A percentile compares a stretch with the other conserved stretches of the same genome.
phyloP scores from a whole-genome alignment of 2,888 invertebrate genomes.

The Pristionchus mayeri region DNA sequence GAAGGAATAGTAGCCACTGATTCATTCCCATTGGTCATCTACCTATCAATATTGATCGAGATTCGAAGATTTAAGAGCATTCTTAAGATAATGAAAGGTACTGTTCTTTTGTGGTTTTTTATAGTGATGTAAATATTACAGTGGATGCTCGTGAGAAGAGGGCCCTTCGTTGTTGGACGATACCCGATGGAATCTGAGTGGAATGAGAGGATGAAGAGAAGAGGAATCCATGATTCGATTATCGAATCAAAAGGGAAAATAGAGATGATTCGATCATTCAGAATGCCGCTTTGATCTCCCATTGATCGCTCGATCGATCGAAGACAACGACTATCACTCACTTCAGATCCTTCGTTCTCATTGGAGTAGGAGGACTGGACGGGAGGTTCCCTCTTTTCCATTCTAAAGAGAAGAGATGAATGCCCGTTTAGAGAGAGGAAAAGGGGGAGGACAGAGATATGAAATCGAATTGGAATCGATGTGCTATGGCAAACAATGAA shows the following conservation, averaged over 20 bases:
- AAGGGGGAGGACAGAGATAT: slow-evolving; percentile 40
- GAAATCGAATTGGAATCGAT: slow-evolving; percentile 25
- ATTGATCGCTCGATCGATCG: neutral
- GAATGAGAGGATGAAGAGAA: neutral
- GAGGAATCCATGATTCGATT: slow-evolving; percentile 15
- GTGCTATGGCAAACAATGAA: slow-evolving; percentile 45
- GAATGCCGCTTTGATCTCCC: neutral
- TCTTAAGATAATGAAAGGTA: neutral
- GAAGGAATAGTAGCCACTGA: slow-evolving; percentile 24
- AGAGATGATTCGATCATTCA: neutral
- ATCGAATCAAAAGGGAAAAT: neutral
- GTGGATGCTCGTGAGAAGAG: slow-evolving; percentile 16
- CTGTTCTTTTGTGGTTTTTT: neutral
- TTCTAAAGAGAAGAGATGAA: slow-evolving; percentile 47
- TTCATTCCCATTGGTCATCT: neutral
- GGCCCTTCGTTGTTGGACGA: slow-evolving; percentile 20
- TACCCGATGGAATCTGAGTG: slow-evolving; percentile 22
- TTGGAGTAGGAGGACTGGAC: neutral
- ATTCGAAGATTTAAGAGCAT: neutral
- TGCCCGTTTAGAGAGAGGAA: too few relatives aligned
- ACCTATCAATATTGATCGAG: neutral
- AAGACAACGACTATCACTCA: neutral
- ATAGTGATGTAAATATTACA: neutral
- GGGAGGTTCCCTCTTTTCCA: neutral
- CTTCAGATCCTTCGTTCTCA: slow-evolving; percentile 27